phyloP scores from a whole-genome alignment of 1,140 invertebrate species.

The Ganaspis sp. region DNA sequence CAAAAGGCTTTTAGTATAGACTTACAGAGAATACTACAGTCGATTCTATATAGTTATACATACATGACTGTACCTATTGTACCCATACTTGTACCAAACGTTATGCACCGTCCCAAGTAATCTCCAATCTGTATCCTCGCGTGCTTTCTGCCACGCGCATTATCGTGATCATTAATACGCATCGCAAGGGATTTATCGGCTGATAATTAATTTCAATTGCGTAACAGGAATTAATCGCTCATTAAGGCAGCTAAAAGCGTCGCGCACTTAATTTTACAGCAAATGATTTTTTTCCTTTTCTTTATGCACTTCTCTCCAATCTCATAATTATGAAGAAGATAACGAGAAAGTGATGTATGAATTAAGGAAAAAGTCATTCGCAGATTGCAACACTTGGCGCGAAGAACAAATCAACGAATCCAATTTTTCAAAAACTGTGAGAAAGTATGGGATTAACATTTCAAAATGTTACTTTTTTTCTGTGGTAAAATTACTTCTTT shows the following conservation, averaged over 20 bases:
- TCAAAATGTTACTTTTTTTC: no score
- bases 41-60: background rate
- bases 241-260: conserved; percentile 42
- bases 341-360: conserved; percentile 5
- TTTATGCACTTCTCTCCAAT: conserved; percentile 17
- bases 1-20: background rate
- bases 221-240: conserved; percentile 54
- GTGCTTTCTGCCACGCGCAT: conserved; percentile 55
- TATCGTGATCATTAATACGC: conserved; percentile 61
- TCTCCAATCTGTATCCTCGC: conserved; percentile 56
- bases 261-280: conserved; percentile 50
- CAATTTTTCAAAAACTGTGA: no score
- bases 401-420: no score
- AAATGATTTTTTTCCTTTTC: conserved; percentile 37
- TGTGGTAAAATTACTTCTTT: no score
- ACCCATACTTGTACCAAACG: conserved; percentile 4
- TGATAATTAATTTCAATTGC: conserved; percentile 66
- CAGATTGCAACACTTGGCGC: background rate
- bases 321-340: conserved; percentile 41
- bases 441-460: no score
- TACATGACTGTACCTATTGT: background rate
- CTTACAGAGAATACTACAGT: background rate
- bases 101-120: conserved; percentile 48
- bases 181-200: conserved; percentile 57
- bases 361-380: background rate